Evolutionary conservation across 2,888 invertebrate genomes (phyloP), one percentile per base, ranked within the genome.

Genomic region (Sisyra nigra): DNA sequence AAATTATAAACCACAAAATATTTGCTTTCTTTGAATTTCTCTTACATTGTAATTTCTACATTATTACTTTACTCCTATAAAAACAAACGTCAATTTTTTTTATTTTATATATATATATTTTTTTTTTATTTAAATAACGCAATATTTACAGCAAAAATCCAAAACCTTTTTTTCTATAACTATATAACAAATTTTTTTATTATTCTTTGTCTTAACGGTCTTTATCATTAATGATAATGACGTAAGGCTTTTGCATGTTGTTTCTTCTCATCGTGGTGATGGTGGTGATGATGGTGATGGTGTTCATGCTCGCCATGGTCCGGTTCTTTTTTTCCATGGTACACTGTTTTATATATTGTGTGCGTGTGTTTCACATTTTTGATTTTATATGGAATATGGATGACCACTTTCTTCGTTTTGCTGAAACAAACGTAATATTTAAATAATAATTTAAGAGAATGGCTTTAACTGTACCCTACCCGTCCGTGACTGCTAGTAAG

Each of bases 341-440:
- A 72, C 32, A 80, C 65, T 0, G 76, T 72, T 57, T 78, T 80
- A 61, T 72, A 77, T n/a, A 80, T 67, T 1, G 77, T 80, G 55
- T 80, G 80, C 1, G 76, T 76, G 55, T 80, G 80, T 51, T 77
- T 77, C 48, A 77, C 68, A 51, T 74, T 75, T 60, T 80, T 79
- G 48, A 78, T 69, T 50, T 72, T 71, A 54, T 72, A 72, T 1
- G 80, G 80, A 13, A 80, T 72, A 54, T 76, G 76, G 48, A 80
- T 76, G 6, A 75, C 69, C 5, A 80, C 76, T 52, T 74, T 74
- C 51, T 79, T 77, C 45, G 24, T 24, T 24, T 68, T 67, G 40
- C 74, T 73, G 49, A 60, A 69, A 68, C 40, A 48, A 47, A 42
- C 42, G 46, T 41, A 17, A 50, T 41, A 43, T 30, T 5, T 24